Conservation (phyloP, 2,113 vertebrate genomes). For the Hyla sarda region DNA sequence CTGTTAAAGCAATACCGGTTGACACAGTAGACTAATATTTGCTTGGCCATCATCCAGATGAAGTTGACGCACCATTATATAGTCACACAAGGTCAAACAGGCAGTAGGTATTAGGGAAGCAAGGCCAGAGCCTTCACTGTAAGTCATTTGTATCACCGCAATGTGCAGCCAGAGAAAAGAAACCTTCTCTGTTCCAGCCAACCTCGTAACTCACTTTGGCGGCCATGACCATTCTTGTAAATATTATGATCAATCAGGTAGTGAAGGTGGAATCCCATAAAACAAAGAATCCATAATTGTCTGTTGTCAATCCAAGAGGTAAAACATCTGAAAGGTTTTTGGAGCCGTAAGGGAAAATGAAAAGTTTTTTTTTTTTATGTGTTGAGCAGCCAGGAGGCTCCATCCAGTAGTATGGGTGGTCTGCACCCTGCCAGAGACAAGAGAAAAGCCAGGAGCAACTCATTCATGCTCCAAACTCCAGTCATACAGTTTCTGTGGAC, state of each 20-base stretch:
- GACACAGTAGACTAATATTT: neutral
- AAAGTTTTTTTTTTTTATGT: constrained; percentile 1
- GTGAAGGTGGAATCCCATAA: constrained; percentile 42
- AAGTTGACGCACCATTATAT: constrained; percentile 18
- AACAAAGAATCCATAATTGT: constrained; percentile 31
- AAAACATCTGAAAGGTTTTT: constrained; percentile 16
- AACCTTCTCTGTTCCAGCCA: constrained; percentile 11
- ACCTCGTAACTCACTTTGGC: constrained; percentile 38
- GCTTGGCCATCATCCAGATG: neutral
- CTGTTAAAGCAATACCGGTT: neutral
- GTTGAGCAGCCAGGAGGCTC: constrained; percentile 20
- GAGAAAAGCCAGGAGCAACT: constrained; percentile 35
- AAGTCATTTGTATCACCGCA: constrained; percentile 18
- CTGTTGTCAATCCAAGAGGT: constrained; percentile 37
- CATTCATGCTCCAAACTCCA: constrained; percentile 21
- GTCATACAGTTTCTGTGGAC: constrained; percentile 16
- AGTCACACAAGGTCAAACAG: constrained; percentile 16
- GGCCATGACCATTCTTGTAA: constrained; percentile 39
- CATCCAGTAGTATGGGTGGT: constrained; percentile 43
- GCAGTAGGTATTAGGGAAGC: constrained; percentile 14
- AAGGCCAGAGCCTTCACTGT: constrained; percentile 11
- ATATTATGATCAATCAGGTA: constrained; percentile 47
- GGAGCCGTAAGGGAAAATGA: constrained; percentile 1
- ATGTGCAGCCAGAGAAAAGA: constrained; percentile 24
- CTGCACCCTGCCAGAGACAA: constrained; percentile 32